Conservation (phyloP, 2,888 invertebrate genomes). For the Pimpla rufipes region DNA sequence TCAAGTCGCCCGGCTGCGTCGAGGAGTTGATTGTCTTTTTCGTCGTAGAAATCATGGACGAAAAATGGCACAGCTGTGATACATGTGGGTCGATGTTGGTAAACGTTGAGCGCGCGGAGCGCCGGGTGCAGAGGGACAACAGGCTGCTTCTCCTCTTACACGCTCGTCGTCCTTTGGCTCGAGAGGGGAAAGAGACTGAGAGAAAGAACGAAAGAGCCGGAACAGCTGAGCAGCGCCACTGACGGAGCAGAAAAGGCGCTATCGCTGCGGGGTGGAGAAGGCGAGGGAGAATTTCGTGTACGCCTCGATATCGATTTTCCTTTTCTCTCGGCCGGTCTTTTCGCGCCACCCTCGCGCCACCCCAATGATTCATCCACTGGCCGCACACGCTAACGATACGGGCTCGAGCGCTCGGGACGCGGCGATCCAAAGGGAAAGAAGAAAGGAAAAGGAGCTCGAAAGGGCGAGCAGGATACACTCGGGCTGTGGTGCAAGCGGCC, state of each 20-base stretch:
- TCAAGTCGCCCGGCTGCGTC: too few relatives aligned
- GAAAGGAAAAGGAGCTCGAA: conserved; percentile 32
- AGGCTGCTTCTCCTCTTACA: conserved; percentile 11
- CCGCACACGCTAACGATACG: conserved; percentile 11
- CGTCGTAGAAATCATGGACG: not conserved
- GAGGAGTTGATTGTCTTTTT: too few relatives aligned
- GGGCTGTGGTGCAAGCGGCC: not conserved
- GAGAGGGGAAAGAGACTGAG: not conserved
- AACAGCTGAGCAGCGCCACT: conserved; percentile 4
- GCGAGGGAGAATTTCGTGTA: not conserved
- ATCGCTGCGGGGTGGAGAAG: conserved; percentile 4
- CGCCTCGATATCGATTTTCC: conserved; percentile 59
- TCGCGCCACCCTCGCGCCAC: not conserved
- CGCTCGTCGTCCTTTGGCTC: not conserved
- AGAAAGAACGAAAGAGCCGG: conserved; percentile 15
- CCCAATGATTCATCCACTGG: conserved; percentile 60
- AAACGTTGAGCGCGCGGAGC: not conserved
- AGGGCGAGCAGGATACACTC: not conserved
- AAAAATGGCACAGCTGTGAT: conserved; percentile 13
- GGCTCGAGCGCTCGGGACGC: conserved; percentile 48
- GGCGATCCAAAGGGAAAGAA: conserved; percentile 53
- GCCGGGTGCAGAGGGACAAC: not conserved
- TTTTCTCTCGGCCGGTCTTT: conserved; percentile 3
- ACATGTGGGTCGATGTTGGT: conserved; percentile 16
- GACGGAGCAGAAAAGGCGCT: conserved; percentile 5